Percentiles rank a stretch among this genome's conserved stretches.
phyloP scores from a whole-genome alignment of 2,888 invertebrate genomes.

The Drosophila incognita region DNA sequence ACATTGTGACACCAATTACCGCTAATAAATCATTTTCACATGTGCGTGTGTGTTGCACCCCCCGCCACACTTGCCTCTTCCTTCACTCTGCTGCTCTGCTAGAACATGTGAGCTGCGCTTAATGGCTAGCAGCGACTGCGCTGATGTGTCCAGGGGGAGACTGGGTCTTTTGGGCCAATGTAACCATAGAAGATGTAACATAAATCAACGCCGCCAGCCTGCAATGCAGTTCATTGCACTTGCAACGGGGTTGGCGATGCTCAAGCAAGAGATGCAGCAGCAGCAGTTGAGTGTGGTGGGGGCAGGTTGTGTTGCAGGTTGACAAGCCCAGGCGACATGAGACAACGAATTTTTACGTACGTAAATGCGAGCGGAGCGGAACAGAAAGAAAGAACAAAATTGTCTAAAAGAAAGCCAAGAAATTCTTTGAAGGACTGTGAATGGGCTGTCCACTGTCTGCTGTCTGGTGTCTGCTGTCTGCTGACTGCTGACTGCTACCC shows the following conservation, averaged over 20 bases:
- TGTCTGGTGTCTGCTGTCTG: not conserved
- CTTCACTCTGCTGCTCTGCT: not conserved
- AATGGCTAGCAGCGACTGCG: constrained; percentile 59
- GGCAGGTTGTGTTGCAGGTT: constrained; percentile 59
- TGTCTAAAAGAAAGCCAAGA: constrained; percentile 69
- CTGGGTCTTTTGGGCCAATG: constrained; percentile 51
- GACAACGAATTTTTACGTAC: constrained; percentile 68
- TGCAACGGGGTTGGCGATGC: constrained; percentile 51
- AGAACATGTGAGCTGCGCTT: constrained; percentile 76
- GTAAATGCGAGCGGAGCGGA: constrained; percentile 18
- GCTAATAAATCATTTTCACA: constrained; percentile 81
- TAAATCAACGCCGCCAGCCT: constrained; percentile 80
- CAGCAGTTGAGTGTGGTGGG: not conserved
- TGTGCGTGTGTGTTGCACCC: constrained; percentile 33
- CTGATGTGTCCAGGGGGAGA: not conserved
- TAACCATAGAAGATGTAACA: constrained; percentile 80
- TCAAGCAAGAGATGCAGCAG: constrained; percentile 8
- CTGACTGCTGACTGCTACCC: not conserved
- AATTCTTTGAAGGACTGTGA: constrained; percentile 77
- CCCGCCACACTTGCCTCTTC: not conserved
- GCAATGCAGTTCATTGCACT: constrained; percentile 78
- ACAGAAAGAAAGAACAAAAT: constrained; percentile 4
- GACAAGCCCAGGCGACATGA: constrained; percentile 77
- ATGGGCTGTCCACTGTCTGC: constrained; percentile 6
- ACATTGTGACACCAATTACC: constrained; percentile 82